These are phyloP conservation scores for Mythimna impura DNA, from an alignment of 2,888 invertebrate species.

Conservation along the genomic window DNA sequence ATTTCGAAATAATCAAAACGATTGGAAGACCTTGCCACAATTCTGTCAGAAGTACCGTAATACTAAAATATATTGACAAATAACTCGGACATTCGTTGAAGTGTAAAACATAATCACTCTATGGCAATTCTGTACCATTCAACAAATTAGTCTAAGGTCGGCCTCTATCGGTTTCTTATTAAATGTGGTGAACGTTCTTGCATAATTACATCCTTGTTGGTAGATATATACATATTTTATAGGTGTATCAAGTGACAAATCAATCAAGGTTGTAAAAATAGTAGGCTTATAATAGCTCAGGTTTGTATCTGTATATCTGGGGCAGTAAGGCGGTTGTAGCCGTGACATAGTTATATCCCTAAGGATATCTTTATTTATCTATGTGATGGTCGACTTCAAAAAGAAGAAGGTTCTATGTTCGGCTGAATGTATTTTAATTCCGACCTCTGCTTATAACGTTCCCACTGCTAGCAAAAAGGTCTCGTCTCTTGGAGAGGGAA, in stretches of 20 bases:
- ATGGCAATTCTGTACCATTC: conserved; percentile 41
- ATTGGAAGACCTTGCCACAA: conserved; percentile 52
- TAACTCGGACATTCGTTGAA: conserved; percentile 15
- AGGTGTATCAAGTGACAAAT: conserved; percentile 16
- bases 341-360: too few relatives aligned
- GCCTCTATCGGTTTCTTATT: conserved; percentile 61
- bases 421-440: too few relatives aligned
- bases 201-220: conserved; percentile 76
- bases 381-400: too few relatives aligned
- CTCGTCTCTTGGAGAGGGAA: too few relatives aligned
- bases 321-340: too few relatives aligned
- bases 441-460: too few relatives aligned
- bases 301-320: neutral
- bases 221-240: neutral
- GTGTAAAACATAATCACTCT: conserved; percentile 37
- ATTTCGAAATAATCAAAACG: conserved; percentile 38
- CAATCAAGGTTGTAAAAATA: conserved; percentile 31
- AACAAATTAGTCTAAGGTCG: conserved; percentile 56
- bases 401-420: too few relatives aligned
- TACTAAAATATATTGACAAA: conserved; percentile 39
- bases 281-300: neutral
- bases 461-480: too few relatives aligned
- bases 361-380: too few relatives aligned
- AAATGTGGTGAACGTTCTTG: conserved; percentile 68
- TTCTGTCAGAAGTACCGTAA: conserved; percentile 24